These are phyloP conservation scores for Dendroctonus ponderosae DNA, from an alignment of 1,140 invertebrate species.

Conservation along the genomic window DNA sequence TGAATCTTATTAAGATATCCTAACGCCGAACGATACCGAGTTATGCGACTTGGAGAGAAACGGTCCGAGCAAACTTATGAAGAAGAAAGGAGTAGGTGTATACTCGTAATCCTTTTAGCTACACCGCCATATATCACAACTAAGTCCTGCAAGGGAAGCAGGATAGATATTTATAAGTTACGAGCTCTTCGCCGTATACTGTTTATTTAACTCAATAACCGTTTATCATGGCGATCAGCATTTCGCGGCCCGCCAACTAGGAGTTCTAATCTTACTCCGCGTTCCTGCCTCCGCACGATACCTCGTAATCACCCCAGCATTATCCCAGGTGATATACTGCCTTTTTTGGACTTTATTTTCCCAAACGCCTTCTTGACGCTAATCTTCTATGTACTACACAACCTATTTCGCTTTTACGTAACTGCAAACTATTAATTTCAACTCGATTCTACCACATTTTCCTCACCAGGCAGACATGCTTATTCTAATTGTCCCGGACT, in stretches of 20 bases:
- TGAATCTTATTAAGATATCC: slow-evolving; percentile 72
- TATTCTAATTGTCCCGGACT: too few species aligned
- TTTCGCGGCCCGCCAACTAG: slow-evolving; percentile 32
- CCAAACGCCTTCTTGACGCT: slow-evolving; percentile 19
- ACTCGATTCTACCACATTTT: too few species aligned
- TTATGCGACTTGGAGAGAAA: slow-evolving; percentile 45
- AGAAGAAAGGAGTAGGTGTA: slow-evolving; percentile 54
- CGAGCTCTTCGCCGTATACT: slow-evolving; percentile 47
- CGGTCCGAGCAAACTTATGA: slow-evolving; percentile 49
- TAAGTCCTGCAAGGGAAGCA: slow-evolving; percentile 53
- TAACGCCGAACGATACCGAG: slow-evolving; percentile 50
- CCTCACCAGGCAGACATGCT: too few species aligned
- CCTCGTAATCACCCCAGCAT: slow-evolving; percentile 33
- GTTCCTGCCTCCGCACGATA: slow-evolving; percentile 26
- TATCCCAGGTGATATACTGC: slow-evolving; percentile 36
- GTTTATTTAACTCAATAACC: slow-evolving; percentile 54
- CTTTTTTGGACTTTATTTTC: slow-evolving; percentile 34
- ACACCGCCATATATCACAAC: slow-evolving; percentile 52
- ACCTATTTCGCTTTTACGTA: too few species aligned
- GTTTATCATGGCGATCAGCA: slow-evolving; percentile 48
- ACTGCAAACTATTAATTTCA: too few species aligned
- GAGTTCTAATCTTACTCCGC: slow-evolving; percentile 30
- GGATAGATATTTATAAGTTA: slow-evolving; percentile 53
- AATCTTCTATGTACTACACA: background rate
- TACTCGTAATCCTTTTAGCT: slow-evolving; percentile 50